phyloP scores from a whole-genome alignment of 2,113 vertebrate species.

The Istiophorus platypterus region DNA sequence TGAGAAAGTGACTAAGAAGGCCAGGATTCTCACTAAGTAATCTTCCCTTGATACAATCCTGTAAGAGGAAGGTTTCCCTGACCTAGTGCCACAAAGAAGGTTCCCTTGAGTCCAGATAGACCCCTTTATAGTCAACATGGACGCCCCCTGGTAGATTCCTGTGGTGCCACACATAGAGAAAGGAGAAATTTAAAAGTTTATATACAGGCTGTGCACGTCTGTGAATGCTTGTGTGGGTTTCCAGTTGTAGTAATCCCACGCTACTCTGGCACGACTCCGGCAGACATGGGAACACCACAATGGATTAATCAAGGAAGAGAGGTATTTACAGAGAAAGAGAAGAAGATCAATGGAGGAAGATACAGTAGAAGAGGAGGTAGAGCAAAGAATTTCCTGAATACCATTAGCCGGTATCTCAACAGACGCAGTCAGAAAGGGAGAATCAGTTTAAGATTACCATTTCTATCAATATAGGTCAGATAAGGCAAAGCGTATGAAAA shows the following conservation, averaged over 20 bases:
- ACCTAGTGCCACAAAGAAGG: constrained; percentile 40
- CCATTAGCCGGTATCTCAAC: constrained; percentile 42
- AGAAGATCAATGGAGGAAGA: constrained; percentile 66
- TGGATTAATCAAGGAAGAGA: constrained; percentile 72
- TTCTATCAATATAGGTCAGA: constrained; percentile 51
- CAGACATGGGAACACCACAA: constrained; percentile 74
- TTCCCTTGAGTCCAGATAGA: constrained; percentile 43
- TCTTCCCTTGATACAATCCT: constrained; percentile 36
- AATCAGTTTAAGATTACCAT: constrained; percentile 48
- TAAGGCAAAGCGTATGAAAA: constrained; percentile 8
- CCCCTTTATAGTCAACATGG: constrained; percentile 38
- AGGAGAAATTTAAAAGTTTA: constrained; percentile 49
- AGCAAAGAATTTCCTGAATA: constrained; percentile 65
- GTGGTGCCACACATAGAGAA: constrained; percentile 27
- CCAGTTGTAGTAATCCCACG: constrained; percentile 68
- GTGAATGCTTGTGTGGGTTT: constrained; percentile 26
- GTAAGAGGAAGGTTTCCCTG: constrained; percentile 36
- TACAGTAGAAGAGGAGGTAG: constrained; percentile 48
- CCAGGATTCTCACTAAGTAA: constrained; percentile 39
- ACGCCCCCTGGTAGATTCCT: constrained; percentile 59
- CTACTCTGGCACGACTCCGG: constrained; percentile 72
- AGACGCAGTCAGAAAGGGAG: constrained; percentile 7
- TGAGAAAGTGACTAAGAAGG: constrained; percentile 41
- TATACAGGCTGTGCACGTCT: constrained; percentile 33
- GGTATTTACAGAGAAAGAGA: constrained; percentile 70